Conservation (phyloP, 2,113 vertebrate genomes). For the Melanostigma gelatinosum region DNA sequence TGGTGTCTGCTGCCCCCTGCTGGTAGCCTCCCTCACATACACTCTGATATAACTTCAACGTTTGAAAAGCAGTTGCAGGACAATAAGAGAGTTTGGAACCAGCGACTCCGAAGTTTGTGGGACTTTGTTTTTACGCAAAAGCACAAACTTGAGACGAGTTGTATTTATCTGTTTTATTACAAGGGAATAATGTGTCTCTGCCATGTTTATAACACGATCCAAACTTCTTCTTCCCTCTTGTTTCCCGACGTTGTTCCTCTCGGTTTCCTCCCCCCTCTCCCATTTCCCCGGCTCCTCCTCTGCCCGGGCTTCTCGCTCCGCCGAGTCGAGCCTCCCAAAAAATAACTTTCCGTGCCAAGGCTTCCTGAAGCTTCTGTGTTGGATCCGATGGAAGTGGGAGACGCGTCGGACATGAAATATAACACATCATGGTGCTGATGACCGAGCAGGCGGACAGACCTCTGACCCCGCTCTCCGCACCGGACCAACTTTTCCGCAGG, state of each 20-base stretch:
- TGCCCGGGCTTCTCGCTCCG: constrained; percentile 26
- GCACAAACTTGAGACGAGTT: background rate
- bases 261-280: constrained; percentile 37
- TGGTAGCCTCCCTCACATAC: constrained; percentile 11
- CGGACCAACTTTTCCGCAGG: constrained; percentile 60
- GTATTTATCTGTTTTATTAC: background rate
- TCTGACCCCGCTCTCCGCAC: constrained; percentile 56
- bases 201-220: background rate
- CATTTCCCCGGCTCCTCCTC: constrained; percentile 73
- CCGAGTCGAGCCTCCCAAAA: constrained; percentile 36
- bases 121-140: background rate
- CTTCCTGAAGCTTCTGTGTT: constrained; percentile 38
- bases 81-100: background rate
- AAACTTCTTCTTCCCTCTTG: background rate
- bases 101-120: background rate
- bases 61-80: background rate
- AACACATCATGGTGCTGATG: constrained; percentile 68
- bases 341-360: constrained; percentile 42
- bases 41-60: background rate
- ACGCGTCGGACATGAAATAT: constrained; percentile 12
- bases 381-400: constrained; percentile 5
- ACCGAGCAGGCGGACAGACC: constrained; percentile 71
- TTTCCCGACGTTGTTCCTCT: constrained; percentile 24
- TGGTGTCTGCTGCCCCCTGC: constrained; percentile 63
- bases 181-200: too few relatives aligned